Evolutionary conservation across 2,888 invertebrate genomes (phyloP).

Genomic region (Argyra leucocephala): DNA sequence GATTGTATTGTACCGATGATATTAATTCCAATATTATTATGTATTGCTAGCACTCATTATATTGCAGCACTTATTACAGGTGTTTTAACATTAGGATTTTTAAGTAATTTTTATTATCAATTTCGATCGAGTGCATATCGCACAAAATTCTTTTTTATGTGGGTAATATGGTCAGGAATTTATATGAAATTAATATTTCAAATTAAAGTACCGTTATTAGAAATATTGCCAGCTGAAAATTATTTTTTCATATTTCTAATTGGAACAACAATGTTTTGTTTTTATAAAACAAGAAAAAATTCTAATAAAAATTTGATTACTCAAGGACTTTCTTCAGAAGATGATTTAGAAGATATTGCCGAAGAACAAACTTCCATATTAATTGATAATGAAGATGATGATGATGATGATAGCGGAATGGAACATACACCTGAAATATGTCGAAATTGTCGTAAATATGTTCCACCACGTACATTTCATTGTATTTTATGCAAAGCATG

Average conservation of each 20-base stretch:
- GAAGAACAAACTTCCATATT: conserved; percentile 35
- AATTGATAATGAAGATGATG: conserved; percentile 29
- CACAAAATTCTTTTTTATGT: conserved; percentile 66
- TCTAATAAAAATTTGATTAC: conserved; percentile 37
- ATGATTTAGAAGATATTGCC: conserved; percentile 35
- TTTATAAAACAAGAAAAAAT: conserved; percentile 32
- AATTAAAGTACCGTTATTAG: conserved; percentile 59
- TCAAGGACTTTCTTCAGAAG: conserved; percentile 32
- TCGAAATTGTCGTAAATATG: conserved; percentile 51
- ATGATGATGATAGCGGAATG: conserved; percentile 30
- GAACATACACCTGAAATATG: conserved; percentile 44
- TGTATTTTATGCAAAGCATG: conserved; percentile 77
- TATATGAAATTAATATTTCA: conserved; percentile 62
- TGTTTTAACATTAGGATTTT: conserved; percentile 31
- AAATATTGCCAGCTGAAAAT: conserved; percentile 60
- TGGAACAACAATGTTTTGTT: conserved; percentile 30
- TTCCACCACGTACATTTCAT: conserved; percentile 63
- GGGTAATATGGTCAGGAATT: conserved; percentile 60
- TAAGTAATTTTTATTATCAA: conserved; percentile 32
- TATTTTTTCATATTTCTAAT: conserved; percentile 44
- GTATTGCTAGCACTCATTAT: conserved; percentile 45
- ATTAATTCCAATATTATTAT: conserved; percentile 44
- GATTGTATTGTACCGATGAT: conserved; percentile 47
- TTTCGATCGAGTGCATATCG: conserved; percentile 37
- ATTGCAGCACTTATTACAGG: conserved; percentile 37